Evolutionary conservation across 1,140 invertebrate species (phyloP), one percentile per base, ranked within the genome.

Genomic region (Periplaneta americana): DNA sequence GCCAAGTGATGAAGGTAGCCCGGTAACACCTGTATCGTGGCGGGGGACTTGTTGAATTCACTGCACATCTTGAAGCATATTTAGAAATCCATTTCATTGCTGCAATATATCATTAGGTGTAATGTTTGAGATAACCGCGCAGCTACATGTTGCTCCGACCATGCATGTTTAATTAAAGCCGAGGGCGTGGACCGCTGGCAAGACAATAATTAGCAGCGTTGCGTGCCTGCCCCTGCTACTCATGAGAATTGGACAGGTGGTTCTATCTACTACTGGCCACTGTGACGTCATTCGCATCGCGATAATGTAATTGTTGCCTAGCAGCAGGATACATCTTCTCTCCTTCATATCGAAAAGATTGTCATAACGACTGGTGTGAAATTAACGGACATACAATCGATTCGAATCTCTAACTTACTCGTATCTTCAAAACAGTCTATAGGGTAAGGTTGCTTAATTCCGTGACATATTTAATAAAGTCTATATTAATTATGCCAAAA

Each of bases 21-120:
- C n/a, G n/a, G n/a, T n/a, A n/a, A n/a, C n/a, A n/a, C n/a, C n/a
- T n/a, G n/a, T n/a, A n/a, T n/a, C n/a, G n/a, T n/a, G n/a, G n/a
- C n/a, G n/a, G n/a, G n/a, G 10, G 48, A 66, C 48, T 66, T 66
- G 48, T 66, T 66, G 48, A 5, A 9, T 28, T 28, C 22, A n/a
- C 48, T n/a, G n/a, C n/a, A n/a, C n/a, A n/a, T 66, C 48, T 66
- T 66, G 10, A 28, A n/a, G 28, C 48, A 66, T n/a, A 66, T 80
- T 48, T 80, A n/a, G 37, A 80, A 80, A 66, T 80, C 34, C 79
- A 80, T 80, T 80, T 80, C 18, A 80, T 80, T 74, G 34, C 79
- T 48, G 79, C 33, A 80, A 80, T 80, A 32, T 80, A 74, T 35
- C 79, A 80, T 80, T 74, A 80, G 79, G 33, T 48, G 48, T 74